Evolutionary conservation across 1,140 invertebrate genomes (phyloP).

Genomic region (Cotesia chilonis): DNA sequence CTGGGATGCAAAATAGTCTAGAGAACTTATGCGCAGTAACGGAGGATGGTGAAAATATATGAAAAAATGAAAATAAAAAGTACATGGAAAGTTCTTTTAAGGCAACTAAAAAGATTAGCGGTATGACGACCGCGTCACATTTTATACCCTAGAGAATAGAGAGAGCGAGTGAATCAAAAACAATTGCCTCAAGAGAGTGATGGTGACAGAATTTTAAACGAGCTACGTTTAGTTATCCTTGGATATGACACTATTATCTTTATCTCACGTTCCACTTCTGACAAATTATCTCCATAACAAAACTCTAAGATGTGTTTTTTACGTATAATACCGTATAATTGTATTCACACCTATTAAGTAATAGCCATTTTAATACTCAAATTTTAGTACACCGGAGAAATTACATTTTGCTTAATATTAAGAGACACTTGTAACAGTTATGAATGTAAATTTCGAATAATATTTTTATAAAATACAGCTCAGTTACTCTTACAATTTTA

Average conservation of each 20-base stretch:
- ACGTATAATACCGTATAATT: conserved; percentile 17
- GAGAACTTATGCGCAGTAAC: not conserved
- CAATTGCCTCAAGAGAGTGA: conserved; percentile 51
- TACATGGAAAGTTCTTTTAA: conserved; percentile 34
- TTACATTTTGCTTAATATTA: no score
- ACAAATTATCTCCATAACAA: conserved; percentile 13
- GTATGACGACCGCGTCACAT: conserved; percentile 22
- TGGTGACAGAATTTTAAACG: conserved; percentile 53
- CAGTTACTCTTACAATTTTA: no score
- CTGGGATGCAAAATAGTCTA: not conserved
- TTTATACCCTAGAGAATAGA: conserved; percentile 14
- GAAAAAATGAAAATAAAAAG: conserved; percentile 7
- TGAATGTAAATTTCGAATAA: no score
- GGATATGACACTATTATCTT: conserved; percentile 7
- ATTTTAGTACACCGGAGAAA: no score
- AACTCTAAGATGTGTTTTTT: conserved; percentile 5
- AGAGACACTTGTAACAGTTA: no score
- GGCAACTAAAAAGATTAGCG: conserved; percentile 51
- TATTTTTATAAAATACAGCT: no score
- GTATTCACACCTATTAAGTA: no score
- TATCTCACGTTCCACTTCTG: not conserved
- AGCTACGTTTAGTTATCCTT: conserved; percentile 5
- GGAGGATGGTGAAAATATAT: not conserved
- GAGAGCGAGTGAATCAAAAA: conserved; percentile 48
- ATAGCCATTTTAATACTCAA: no score